Conservation (phyloP, 2,113 vertebrate genomes). For the Chrysochloris asiatica region DNA sequence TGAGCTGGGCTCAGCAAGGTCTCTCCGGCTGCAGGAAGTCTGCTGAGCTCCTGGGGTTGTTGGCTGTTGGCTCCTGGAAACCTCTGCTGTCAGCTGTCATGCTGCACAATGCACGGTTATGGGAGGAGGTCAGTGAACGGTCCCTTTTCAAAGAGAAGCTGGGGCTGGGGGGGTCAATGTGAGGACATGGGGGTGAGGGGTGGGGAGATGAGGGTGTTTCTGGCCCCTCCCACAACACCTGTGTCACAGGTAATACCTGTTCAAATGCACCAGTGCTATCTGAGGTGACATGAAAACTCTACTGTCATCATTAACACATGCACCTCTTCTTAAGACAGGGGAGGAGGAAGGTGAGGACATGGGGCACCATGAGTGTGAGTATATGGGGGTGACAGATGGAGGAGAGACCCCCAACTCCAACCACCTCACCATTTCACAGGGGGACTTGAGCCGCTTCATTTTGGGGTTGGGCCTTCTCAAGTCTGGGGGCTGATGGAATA, state of each 20-base stretch:
- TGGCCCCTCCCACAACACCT: neutral
- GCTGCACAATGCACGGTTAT: neutral
- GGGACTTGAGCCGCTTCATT: neutral
- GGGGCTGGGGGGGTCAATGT: fast-evolving
- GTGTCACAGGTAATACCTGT: neutral
- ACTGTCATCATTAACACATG: neutral
- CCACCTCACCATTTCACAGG: neutral
- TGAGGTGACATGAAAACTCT: neutral
- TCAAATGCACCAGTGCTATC: neutral
- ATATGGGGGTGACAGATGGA: neutral
- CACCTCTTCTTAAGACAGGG: neutral
- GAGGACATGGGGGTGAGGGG: too few relatives aligned
- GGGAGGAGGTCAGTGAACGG: neutral
- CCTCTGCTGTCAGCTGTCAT: neutral
- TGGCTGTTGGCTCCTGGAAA: neutral
- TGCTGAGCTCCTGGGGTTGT: neutral
- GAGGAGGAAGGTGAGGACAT: neutral
- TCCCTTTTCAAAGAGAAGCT: neutral
- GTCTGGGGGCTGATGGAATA: neutral
- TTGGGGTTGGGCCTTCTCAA: neutral
- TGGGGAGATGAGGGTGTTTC: neutral
- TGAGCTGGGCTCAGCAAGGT: neutral
- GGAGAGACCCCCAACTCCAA: neutral
- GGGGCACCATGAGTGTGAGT: fast-evolving
- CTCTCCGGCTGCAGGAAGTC: neutral